phyloP scores from a whole-genome alignment of 2,888 invertebrate species.

The Caenorhabditis doughertyi region DNA sequence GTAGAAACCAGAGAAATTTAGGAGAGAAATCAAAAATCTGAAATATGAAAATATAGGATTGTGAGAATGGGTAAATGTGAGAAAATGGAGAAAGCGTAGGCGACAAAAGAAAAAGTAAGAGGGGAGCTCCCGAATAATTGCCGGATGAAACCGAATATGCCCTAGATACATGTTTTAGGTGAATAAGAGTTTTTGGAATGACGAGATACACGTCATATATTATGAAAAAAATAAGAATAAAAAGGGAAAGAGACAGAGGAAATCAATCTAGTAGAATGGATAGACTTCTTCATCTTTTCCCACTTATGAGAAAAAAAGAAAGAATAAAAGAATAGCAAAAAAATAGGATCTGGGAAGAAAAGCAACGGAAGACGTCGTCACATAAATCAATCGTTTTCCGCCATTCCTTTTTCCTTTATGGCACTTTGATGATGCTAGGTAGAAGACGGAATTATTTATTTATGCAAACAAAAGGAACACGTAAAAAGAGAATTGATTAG shows the following conservation, averaged over 20 bases:
- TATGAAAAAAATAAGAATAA: constrained; percentile 18
- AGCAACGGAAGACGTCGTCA: constrained; percentile 45
- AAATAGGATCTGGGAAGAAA: constrained; percentile 28
- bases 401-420: constrained; percentile 26
- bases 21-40: constrained; percentile 10
- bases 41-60: constrained; percentile 14
- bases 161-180: constrained; percentile 3
- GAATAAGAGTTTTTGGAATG: constrained; percentile 20
- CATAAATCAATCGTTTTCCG: constrained; percentile 55
- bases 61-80: constrained; percentile 6
- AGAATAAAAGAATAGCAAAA: constrained; percentile 39
- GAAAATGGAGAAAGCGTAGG: constrained; percentile 7
- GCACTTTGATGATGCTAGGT: constrained; percentile 1
- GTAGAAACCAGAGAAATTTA: neutral
- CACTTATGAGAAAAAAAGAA: constrained; percentile 47
- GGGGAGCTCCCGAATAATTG: constrained; percentile 28
- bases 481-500: constrained; percentile 52
- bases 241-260: constrained; percentile 13
- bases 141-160: constrained; percentile 58
- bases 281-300: constrained; percentile 51
- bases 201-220: constrained; percentile 39
- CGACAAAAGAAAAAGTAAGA: constrained; percentile 7
- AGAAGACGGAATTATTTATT: constrained; percentile 29
- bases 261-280: constrained; percentile 48
- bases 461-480: constrained; percentile 48